These are phyloP conservation scores for Dasysyrphus tricinctus DNA, from an alignment of 2,888 invertebrate species.

Conservation along the genomic window DNA sequence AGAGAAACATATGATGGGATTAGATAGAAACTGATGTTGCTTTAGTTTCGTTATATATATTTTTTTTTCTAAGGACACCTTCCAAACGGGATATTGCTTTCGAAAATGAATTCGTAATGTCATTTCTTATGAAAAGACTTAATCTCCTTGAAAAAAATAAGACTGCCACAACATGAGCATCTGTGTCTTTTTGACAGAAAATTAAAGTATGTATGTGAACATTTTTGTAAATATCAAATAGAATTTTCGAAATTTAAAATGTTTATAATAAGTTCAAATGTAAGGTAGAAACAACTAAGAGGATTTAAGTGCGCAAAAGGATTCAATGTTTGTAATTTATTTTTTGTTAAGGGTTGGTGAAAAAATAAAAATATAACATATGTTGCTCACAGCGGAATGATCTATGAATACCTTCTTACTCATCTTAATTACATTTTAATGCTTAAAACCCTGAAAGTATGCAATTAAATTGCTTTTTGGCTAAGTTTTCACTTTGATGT, in stretches of 20 bases:
- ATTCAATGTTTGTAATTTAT: not conserved
- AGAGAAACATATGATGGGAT: slow-evolving; percentile 49
- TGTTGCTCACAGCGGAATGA: too few species aligned
- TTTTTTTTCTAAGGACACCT: slow-evolving; percentile 13
- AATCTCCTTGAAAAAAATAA: slow-evolving; percentile 26
- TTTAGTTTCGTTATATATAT: not conserved
- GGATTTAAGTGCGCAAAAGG: not conserved
- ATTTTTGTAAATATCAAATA: not conserved
- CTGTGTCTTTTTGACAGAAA: slow-evolving; percentile 5
- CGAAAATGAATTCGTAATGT: slow-evolving; percentile 15
- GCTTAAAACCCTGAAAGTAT: not conserved
- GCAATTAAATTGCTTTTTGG: not conserved
- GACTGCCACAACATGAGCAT: not conserved
- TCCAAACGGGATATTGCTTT: slow-evolving; percentile 27
- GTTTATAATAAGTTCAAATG: not conserved
- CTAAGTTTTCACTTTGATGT: not conserved
- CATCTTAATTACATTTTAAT: not conserved
- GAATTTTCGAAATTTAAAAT: not conserved
- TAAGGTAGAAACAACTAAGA: not conserved
- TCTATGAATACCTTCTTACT: too few species aligned
- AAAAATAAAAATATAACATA: not conserved
- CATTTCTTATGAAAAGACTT: slow-evolving; percentile 7
- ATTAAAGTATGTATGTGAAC: not conserved
- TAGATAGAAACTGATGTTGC: slow-evolving; percentile 54
- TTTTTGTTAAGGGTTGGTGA: not conserved